These are phyloP conservation scores for Casuarius casuarius DNA, from an alignment of 2,113 vertebrate species.

Conservation along the genomic window DNA sequence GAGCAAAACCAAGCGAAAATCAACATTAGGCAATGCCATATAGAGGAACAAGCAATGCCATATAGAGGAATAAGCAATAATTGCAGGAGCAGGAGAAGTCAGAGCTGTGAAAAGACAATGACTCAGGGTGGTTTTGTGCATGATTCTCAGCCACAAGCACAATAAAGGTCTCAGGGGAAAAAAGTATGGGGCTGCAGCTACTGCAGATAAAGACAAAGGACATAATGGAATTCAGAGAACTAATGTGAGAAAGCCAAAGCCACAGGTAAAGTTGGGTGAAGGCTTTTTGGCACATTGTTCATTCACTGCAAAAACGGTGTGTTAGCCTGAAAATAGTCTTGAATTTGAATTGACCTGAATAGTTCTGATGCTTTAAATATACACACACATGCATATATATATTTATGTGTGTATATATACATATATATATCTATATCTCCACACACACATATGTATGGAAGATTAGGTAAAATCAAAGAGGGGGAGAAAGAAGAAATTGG, in stretches of 20 bases:
- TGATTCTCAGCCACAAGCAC: neutral
- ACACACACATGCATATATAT: no score
- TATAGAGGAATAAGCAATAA: neutral
- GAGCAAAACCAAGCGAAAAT: neutral
- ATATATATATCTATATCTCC: no score
- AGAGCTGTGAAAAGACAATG: neutral
- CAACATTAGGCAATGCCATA: neutral
- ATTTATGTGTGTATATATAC: no score
- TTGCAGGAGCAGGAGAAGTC: neutral
- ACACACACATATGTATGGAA: neutral
- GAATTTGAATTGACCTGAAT: neutral
- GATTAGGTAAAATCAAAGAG: neutral
- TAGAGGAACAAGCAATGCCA: neutral
- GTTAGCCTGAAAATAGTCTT: neutral
- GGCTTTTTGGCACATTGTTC: neutral
- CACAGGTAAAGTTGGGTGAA: neutral
- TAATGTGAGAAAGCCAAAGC: neutral
- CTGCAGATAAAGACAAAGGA: neutral
- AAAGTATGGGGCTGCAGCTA: neutral
- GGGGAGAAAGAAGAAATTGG: neutral
- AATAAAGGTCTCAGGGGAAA: neutral
- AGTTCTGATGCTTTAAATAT: neutral
- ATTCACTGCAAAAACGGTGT: neutral
- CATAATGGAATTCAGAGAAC: neutral
- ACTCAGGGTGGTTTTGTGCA: neutral